phyloP scores from a whole-genome alignment of 2,888 invertebrate species.

The Quadroppia sp. region DNA sequence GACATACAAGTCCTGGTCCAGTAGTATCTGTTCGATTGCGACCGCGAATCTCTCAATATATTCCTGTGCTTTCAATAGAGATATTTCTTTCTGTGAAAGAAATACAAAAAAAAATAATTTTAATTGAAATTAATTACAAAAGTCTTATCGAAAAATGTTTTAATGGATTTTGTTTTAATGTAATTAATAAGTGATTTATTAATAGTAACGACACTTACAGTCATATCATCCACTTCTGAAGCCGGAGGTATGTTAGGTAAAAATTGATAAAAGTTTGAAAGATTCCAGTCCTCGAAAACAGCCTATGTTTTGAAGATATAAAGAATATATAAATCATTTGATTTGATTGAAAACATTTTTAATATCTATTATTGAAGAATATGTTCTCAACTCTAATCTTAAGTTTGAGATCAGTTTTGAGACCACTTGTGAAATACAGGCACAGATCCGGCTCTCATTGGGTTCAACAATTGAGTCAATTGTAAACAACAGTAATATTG shows the following conservation, averaged over 20 bases:
- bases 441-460: no score
- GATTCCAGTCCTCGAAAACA: not conserved
- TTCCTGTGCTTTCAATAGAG: constrained; percentile 49
- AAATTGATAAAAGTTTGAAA: not conserved
- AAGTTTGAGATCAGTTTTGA: no score
- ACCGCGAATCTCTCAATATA: constrained; percentile 67
- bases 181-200: not conserved
- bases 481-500: no score
- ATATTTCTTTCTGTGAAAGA: not conserved
- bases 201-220: not conserved
- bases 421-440: no score
- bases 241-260: not conserved
- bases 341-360: no score
- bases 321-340: no score
- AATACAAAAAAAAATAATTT: not conserved
- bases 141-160: not conserved
- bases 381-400: no score
- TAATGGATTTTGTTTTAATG: not conserved
- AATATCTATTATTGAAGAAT: no score
- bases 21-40: constrained; percentile 63
- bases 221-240: constrained; percentile 5
- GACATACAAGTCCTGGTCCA: constrained; percentile 59
- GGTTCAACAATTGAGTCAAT: no score
- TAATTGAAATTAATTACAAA: not conserved
- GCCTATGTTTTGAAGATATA: not conserved